Evolutionary conservation across 1,140 invertebrate species (phyloP).

Genomic region (Apis florea): DNA sequence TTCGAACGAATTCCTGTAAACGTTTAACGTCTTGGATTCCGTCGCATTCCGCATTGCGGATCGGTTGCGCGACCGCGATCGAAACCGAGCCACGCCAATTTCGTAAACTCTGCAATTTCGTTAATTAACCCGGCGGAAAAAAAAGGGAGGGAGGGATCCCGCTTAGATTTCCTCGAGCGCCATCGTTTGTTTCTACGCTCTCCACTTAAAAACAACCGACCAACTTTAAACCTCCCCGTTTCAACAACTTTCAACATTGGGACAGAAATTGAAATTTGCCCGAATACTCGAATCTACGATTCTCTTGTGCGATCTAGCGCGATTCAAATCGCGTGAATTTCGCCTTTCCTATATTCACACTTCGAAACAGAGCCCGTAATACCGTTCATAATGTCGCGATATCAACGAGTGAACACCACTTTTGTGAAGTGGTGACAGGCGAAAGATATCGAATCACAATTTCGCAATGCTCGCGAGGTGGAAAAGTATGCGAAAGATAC

Average conservation of each 20-base stretch:
- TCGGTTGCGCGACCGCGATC: not conserved
- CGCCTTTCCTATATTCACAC: no score
- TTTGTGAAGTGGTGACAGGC: no score
- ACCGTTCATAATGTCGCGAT: no score
- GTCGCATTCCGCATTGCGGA: slow-evolving; percentile 26
- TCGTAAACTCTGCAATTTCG: not conserved
- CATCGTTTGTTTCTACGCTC: not conserved
- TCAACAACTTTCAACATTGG: not conserved
- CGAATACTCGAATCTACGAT: no score
- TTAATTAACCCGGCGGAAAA: not conserved
- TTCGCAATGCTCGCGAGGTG: no score
- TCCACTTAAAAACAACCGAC: not conserved
- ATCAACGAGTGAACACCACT: no score
- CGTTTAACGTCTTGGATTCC: not conserved
- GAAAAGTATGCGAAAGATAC: no score
- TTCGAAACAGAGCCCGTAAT: no score
- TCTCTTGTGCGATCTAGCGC: no score
- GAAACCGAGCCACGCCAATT: no score
- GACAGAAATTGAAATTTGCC: slow-evolving; percentile 24
- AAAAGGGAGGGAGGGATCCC: not conserved
- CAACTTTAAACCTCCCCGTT: not conserved
- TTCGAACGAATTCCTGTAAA: not conserved
- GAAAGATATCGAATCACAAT: no score
- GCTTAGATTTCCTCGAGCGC: not conserved
- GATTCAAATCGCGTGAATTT: no score